Evolutionary conservation across 2,113 vertebrate genomes (phyloP).

Genomic region (Semicossyphus pulcher): DNA sequence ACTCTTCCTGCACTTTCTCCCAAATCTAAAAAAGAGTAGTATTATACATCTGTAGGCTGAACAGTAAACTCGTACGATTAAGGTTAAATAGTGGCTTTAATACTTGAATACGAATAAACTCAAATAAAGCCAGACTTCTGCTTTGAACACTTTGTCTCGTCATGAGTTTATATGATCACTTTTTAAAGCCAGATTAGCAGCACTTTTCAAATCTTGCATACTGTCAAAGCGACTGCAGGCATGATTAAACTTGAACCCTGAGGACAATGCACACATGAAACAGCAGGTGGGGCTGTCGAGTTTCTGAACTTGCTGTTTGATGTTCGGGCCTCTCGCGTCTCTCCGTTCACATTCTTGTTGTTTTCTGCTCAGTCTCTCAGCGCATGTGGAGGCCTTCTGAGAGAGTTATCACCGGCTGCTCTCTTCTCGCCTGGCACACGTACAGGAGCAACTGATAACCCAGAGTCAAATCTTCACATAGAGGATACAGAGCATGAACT

Average conservation of each 20-base stretch:
- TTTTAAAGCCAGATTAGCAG: background rate
- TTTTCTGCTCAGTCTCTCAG: constrained; percentile 77
- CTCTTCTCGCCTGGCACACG: constrained; percentile 46
- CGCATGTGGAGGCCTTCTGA: constrained; percentile 57
- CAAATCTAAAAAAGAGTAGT: too few species aligned
- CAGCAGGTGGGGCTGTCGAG: constrained; percentile 79
- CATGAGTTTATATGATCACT: too few species aligned
- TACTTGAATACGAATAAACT: too few species aligned
- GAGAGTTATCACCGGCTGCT: constrained; percentile 62
- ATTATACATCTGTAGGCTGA: too few species aligned
- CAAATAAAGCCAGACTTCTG: too few species aligned
- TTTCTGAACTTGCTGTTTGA: constrained; percentile 28
- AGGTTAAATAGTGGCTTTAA: too few species aligned
- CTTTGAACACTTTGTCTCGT: too few species aligned
- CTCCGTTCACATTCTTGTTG: constrained; percentile 54
- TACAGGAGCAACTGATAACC: constrained; percentile 62
- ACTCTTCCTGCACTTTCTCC: too few species aligned
- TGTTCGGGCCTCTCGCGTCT: background rate
- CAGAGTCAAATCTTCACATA: constrained; percentile 4
- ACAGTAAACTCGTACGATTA: too few species aligned
- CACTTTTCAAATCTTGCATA: background rate
- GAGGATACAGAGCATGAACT: background rate
- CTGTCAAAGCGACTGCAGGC: background rate
- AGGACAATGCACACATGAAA: background rate
- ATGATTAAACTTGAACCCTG: background rate